Percentiles rank a stretch among this genome's conserved stretches.
Conservation (phyloP, 2,888 invertebrate genomes). For the Allygus modestus region DNA sequence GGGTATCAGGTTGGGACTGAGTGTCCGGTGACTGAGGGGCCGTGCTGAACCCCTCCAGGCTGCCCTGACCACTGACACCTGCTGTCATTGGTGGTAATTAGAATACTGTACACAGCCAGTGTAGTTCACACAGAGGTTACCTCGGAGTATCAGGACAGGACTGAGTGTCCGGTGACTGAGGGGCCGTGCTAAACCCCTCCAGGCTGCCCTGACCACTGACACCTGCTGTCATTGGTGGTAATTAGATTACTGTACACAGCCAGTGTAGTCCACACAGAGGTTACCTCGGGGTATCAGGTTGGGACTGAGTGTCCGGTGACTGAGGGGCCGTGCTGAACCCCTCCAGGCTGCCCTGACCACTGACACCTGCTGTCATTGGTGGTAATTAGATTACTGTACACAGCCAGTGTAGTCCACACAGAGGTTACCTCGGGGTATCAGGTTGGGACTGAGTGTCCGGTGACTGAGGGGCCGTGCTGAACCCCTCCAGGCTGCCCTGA, state of each 20-base stretch:
- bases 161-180: slow-evolving; percentile 69
- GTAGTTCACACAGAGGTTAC: slow-evolving; percentile 9
- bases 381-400: slow-evolving; percentile 55
- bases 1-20: slow-evolving; percentile 63
- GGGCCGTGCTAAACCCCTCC: slow-evolving; percentile 70
- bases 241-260: slow-evolving; percentile 49
- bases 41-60: slow-evolving; percentile 70
- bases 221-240: slow-evolving; percentile 46
- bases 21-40: slow-evolving; percentile 69
- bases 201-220: slow-evolving; percentile 68
- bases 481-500: slow-evolving; percentile 70
- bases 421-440: slow-evolving; percentile 53
- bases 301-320: slow-evolving; percentile 68
- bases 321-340: slow-evolving; percentile 70
- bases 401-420: neutral
- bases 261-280: neutral
- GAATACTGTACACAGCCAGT: slow-evolving; percentile 27
- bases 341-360: slow-evolving; percentile 69
- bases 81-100: slow-evolving; percentile 44
- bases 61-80: slow-evolving; percentile 66
- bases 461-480: slow-evolving; percentile 70
- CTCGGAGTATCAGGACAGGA: slow-evolving; percentile 61
- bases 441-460: slow-evolving; percentile 67
- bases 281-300: slow-evolving; percentile 60
- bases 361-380: slow-evolving; percentile 39